Conservation (phyloP, 2,113 vertebrate genomes). For the Glaucidium brasilianum region DNA sequence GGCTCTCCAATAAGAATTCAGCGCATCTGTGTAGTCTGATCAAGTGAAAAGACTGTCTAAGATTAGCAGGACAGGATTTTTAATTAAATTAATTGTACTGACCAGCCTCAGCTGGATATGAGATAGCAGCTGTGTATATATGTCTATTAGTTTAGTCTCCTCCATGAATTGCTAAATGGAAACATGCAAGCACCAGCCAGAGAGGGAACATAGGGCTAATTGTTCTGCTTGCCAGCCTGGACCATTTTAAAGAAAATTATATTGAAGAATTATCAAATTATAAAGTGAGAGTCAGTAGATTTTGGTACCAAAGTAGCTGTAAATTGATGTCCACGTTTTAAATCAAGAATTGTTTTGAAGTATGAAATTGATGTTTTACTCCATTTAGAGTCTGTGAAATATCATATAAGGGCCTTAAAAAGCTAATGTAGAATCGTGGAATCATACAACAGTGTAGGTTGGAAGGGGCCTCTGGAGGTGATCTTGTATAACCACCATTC, state of each 20-base stretch:
- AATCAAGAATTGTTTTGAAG: neutral
- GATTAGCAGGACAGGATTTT: conserved; percentile 31
- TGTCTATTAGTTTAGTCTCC: conserved; percentile 47
- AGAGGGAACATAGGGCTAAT: conserved; percentile 5
- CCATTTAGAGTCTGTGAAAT: neutral
- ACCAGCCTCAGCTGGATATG: conserved; percentile 32
- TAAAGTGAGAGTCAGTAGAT: neutral
- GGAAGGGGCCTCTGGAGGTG: neutral
- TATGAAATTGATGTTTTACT: neutral
- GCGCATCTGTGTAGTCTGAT: conserved; percentile 42
- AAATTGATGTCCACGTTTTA: conserved; percentile 1
- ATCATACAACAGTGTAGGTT: neutral
- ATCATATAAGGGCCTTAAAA: neutral
- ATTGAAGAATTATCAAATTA: neutral
- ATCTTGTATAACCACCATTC: neutral
- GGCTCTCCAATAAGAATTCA: conserved; percentile 58
- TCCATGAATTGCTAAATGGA: conserved; percentile 9
- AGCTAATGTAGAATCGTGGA: neutral
- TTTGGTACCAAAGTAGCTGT: conserved; percentile 1
- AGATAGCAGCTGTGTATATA: conserved; percentile 43
- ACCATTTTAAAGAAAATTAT: neutral
- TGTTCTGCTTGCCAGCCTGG: conserved; percentile 1
- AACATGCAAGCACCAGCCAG: neutral
- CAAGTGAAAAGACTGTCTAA: neutral
- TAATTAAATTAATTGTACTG: conserved; percentile 53